Evolutionary conservation across 2,888 invertebrate species (phyloP).

Genomic region (Neoaliturus tenellus): DNA sequence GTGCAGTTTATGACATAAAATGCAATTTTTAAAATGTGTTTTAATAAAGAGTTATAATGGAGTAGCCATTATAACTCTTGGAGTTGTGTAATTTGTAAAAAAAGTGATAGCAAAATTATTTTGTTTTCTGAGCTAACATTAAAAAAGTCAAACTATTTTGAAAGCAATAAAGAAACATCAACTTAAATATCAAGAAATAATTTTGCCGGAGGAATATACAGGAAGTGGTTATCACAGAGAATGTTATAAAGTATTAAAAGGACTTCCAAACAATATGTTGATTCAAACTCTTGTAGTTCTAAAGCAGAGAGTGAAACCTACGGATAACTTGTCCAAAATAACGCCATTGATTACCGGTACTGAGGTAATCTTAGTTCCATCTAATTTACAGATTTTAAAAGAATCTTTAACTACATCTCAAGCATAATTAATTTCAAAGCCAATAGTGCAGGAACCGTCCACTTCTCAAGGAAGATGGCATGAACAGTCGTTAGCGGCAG

Average conservation of each 20-base stretch:
- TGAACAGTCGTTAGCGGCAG: too few relatives aligned
- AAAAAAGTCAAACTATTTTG: background rate
- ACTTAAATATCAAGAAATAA: background rate
- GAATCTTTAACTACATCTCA: background rate
- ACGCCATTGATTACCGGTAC: background rate
- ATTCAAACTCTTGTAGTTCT: background rate
- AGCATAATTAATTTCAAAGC: too few relatives aligned
- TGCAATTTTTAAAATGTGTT: too few relatives aligned
- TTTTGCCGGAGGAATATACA: background rate
- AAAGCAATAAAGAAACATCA: background rate
- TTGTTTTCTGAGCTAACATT: background rate
- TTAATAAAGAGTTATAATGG: too few relatives aligned
- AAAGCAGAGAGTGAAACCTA: background rate
- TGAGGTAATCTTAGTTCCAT: background rate
- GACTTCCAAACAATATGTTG: background rate
- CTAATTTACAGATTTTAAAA: background rate
- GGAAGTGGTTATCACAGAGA: background rate
- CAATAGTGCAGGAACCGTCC: too few relatives aligned
- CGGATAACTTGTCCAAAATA: background rate
- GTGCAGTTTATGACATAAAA: too few relatives aligned
- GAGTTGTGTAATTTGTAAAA: too few relatives aligned
- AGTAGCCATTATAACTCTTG: too few relatives aligned
- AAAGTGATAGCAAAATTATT: too few relatives aligned
- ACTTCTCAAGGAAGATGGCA: too few relatives aligned
- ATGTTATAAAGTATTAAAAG: slow-evolving; percentile 19